Evolutionary conservation across 1,140 invertebrate genomes (phyloP).

Genomic region (Hermetia illucens): DNA sequence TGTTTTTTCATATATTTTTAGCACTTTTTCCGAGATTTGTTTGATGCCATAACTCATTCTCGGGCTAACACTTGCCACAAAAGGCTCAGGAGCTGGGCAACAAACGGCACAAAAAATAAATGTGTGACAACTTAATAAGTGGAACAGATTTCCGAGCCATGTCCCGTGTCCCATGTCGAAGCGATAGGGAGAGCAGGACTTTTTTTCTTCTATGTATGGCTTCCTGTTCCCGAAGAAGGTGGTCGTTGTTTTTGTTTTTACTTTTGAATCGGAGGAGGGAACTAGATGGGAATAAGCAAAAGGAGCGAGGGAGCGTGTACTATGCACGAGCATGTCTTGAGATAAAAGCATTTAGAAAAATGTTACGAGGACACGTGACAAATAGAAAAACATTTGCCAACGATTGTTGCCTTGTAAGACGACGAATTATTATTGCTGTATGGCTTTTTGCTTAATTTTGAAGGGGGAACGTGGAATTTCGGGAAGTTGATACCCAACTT

Average conservation of each 20-base stretch:
- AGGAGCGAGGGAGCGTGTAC: neutral
- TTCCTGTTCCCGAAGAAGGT: neutral
- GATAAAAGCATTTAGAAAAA: neutral
- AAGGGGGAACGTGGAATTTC: too few species aligned
- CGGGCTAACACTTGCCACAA: conserved; percentile 1
- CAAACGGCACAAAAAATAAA: neutral
- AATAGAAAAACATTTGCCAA: conserved; percentile 4
- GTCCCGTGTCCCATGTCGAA: neutral
- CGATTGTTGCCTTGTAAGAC: too few species aligned
- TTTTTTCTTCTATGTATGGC: conserved; percentile 1
- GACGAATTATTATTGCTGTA: too few species aligned
- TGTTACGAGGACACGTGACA: conserved; percentile 2
- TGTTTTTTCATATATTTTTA: too few species aligned
- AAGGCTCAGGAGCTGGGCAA: too few species aligned
- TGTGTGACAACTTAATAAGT: conserved; percentile 4
- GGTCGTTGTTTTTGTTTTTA: neutral
- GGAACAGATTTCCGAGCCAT: conserved; percentile 3
- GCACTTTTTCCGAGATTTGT: neutral
- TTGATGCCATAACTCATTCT: conserved; percentile 3
- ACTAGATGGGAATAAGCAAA: too few species aligned
- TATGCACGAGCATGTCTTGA: too few species aligned
- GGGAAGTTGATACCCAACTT: too few species aligned
- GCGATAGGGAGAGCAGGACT: neutral
- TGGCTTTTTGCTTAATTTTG: too few species aligned
- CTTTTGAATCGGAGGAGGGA: neutral